Evolutionary conservation across 2,113 vertebrate species (phyloP).

Genomic region (Takifugu flavidus): DNA sequence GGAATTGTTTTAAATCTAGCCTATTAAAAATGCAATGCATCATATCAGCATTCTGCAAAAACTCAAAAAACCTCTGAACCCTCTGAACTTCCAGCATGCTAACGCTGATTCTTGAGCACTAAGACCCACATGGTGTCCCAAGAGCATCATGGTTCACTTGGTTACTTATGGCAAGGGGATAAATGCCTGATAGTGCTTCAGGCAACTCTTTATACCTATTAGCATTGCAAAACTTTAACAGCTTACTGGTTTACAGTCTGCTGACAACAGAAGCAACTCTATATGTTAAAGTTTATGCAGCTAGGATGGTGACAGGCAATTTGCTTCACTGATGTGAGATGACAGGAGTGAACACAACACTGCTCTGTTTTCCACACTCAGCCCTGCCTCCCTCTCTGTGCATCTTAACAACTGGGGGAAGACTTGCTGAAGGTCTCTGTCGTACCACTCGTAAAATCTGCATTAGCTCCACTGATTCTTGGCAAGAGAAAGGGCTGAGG

Average conservation of each 20-base stretch:
- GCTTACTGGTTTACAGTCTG: slow-evolving; percentile 22
- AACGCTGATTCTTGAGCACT: not conserved
- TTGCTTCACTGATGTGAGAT: slow-evolving; percentile 35
- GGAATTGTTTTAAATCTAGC: too few relatives aligned
- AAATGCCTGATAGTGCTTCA: slow-evolving; percentile 13
- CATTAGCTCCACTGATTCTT: slow-evolving; percentile 34
- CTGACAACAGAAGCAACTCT: slow-evolving; percentile 32
- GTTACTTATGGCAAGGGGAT: slow-evolving; percentile 9
- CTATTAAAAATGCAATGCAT: not conserved
- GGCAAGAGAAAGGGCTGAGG: not conserved
- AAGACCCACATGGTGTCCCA: slow-evolving; percentile 1
- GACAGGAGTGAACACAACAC: slow-evolving; percentile 29
- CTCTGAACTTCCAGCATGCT: slow-evolving; percentile 2
- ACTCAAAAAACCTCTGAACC: not conserved
- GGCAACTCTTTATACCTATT: slow-evolving; percentile 22
- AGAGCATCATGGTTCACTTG: not conserved
- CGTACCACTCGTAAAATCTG: slow-evolving; percentile 30
- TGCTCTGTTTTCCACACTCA: slow-evolving; percentile 24
- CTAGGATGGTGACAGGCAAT: slow-evolving; percentile 29
- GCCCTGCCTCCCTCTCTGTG: slow-evolving; percentile 15
- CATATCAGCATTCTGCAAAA: not conserved
- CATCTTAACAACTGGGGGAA: slow-evolving; percentile 29
- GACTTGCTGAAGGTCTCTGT: slow-evolving; percentile 19
- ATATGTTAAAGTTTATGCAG: slow-evolving; percentile 24
- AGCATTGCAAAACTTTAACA: slow-evolving; percentile 29